Evolutionary conservation across 2,797 vertebrate species (phyloP).

Genomic region (Mus caroli): DNA sequence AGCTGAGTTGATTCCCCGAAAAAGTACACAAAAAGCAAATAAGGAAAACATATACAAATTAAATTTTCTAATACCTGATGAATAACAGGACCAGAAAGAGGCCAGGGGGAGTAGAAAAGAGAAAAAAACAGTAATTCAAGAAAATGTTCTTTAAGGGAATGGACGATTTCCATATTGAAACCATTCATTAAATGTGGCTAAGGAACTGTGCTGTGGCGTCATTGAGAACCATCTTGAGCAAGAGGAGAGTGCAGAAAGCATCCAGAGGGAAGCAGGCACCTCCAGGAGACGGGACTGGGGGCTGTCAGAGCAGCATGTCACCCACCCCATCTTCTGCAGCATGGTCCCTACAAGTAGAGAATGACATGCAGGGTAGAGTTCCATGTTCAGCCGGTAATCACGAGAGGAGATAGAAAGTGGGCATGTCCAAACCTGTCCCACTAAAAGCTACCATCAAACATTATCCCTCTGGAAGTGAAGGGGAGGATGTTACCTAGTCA

Average conservation of each 20-base stretch:
- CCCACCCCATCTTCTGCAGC: background rate
- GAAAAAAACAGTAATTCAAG: slow-evolving; percentile 35
- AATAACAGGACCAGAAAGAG: background rate
- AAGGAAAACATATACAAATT: background rate
- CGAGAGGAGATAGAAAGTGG: background rate
- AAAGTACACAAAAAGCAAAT: background rate
- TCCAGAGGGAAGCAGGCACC: background rate
- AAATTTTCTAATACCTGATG: background rate
- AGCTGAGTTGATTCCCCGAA: background rate
- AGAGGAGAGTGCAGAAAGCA: background rate
- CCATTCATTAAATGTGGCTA: background rate
- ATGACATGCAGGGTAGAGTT: background rate
- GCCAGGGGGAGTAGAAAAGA: slow-evolving; percentile 3
- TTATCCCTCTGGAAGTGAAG: background rate
- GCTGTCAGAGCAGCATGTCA: no score
- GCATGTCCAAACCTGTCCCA: background rate
- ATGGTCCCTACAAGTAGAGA: background rate
- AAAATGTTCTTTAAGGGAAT: slow-evolving; percentile 12
- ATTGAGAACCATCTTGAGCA: background rate
- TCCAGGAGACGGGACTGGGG: background rate
- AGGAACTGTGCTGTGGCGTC: background rate
- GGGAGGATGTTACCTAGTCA: background rate
- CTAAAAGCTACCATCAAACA: background rate
- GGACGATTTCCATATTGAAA: slow-evolving; percentile 44
- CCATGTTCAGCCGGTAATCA: background rate